Evolutionary conservation across 1,140 invertebrate genomes (phyloP).

Genomic region (Archegozetes longisetosus): DNA sequence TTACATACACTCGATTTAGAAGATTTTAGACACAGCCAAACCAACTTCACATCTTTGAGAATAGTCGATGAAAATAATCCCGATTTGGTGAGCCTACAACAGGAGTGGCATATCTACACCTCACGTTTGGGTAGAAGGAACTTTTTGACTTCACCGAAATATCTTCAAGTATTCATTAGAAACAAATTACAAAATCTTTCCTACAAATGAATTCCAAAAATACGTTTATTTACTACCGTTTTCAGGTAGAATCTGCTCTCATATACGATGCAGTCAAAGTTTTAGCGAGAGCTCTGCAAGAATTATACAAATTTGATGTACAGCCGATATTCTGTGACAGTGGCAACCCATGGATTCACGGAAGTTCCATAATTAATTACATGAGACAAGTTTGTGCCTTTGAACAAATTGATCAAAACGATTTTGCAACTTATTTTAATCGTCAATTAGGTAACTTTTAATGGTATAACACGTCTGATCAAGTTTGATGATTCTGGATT

Average conservation of each 20-base stretch:
- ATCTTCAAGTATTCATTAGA: not conserved
- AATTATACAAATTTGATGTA: constrained; percentile 43
- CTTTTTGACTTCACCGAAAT: not conserved
- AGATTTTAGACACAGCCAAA: constrained; percentile 22
- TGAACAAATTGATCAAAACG: no score
- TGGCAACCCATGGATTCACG: constrained; percentile 57
- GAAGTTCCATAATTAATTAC: constrained; percentile 86
- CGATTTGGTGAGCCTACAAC: not conserved
- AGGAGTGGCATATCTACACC: not conserved
- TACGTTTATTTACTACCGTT: not conserved
- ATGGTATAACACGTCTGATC: not conserved
- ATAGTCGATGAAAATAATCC: constrained; percentile 13
- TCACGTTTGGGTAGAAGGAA: not conserved
- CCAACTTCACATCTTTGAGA: constrained; percentile 20
- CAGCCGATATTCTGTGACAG: constrained; percentile 18
- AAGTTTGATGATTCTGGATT: constrained; percentile 24
- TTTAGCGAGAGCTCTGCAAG: constrained; percentile 76
- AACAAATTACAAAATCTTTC: not conserved
- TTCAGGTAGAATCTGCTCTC: constrained; percentile 60
- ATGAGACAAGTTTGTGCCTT: constrained; percentile 82
- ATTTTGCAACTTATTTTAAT: no score
- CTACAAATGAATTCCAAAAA: not conserved
- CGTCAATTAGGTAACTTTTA: no score
- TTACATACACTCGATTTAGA: constrained; percentile 25
- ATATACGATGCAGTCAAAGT: constrained; percentile 90